Percentiles rank a stretch among this genome's conserved stretches.
Evolutionary conservation across 2,797 vertebrate species (phyloP).

Genomic region (Sebastes hubbsi): DNA sequence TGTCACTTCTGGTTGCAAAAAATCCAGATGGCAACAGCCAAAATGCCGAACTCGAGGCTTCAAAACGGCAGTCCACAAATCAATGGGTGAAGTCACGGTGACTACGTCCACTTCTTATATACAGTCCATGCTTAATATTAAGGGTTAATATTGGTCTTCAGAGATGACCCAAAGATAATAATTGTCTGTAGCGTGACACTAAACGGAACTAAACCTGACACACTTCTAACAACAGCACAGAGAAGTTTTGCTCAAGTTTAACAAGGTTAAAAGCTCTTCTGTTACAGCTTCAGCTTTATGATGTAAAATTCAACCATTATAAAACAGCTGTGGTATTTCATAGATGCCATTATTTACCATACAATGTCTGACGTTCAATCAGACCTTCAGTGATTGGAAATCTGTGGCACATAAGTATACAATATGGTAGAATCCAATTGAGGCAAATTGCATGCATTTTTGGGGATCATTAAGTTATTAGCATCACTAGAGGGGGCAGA

Average conservation of each 20-base stretch:
- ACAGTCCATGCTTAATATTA: background rate
- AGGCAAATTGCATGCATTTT: slow-evolving; percentile 80
- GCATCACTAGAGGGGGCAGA: slow-evolving; percentile 79
- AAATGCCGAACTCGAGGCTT: too few relatives aligned
- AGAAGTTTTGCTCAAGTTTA: slow-evolving; percentile 7
- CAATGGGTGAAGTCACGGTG: too few relatives aligned
- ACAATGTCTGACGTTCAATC: slow-evolving; percentile 58
- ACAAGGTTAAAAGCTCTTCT: background rate
- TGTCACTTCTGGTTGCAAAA: too few relatives aligned
- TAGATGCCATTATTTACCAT: slow-evolving; percentile 56
- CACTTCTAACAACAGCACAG: background rate
- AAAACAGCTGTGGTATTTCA: slow-evolving; percentile 39
- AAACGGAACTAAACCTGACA: background rate
- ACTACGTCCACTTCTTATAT: too few relatives aligned
- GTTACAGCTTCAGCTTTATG: slow-evolving; percentile 5
- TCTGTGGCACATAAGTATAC: slow-evolving; percentile 69
- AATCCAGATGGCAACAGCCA: too few relatives aligned
- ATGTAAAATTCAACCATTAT: slow-evolving; percentile 14
- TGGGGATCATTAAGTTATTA: slow-evolving; percentile 81
- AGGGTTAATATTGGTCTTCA: background rate
- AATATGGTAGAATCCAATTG: slow-evolving; percentile 75
- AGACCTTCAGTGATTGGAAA: slow-evolving; percentile 72
- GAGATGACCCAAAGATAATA: background rate
- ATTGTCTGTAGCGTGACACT: background rate
- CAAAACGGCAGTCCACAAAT: too few relatives aligned